Evolutionary conservation across 1,140 invertebrate genomes (phyloP).

Genomic region (Trichonephila clavata): DNA sequence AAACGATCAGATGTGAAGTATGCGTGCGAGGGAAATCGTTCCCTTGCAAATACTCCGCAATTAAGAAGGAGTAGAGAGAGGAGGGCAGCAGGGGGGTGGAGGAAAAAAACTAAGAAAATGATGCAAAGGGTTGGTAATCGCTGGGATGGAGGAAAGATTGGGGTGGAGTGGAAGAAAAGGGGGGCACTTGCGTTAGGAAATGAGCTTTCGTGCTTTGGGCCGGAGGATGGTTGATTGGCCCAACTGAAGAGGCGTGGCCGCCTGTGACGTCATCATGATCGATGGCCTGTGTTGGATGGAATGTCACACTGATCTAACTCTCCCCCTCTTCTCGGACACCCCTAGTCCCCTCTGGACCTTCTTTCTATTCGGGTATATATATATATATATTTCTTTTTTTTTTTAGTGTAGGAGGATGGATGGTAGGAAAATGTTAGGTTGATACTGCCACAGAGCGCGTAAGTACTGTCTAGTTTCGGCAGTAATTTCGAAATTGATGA

Average conservation of each 20-base stretch:
- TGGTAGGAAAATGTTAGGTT: neutral
- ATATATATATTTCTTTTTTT: slow-evolving; percentile 20
- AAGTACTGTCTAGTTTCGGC: neutral
- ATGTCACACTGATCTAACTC: slow-evolving; percentile 74
- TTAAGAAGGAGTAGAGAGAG: slow-evolving; percentile 61
- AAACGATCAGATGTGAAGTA: slow-evolving; percentile 16
- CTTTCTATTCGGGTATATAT: slow-evolving; percentile 50
- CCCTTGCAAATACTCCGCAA: slow-evolving; percentile 76
- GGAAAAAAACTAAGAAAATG: slow-evolving; percentile 69
- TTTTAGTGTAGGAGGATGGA: neutral
- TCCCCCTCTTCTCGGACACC: slow-evolving; percentile 29
- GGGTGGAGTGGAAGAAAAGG: neutral
- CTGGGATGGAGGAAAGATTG: slow-evolving; percentile 44
- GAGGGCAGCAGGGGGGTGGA: neutral
- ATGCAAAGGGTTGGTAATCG: slow-evolving; percentile 69
- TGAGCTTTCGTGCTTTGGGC: slow-evolving; percentile 74
- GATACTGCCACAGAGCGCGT: neutral
- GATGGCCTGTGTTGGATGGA: slow-evolving; percentile 75
- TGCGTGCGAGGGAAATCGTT: slow-evolving; percentile 69
- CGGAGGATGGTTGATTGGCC: slow-evolving; percentile 70
- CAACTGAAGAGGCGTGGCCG: slow-evolving; percentile 71
- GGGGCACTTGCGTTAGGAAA: slow-evolving; percentile 64
- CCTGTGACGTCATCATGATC: slow-evolving; percentile 76
- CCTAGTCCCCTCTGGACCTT: slow-evolving; percentile 20
- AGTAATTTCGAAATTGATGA: neutral